Evolutionary conservation across 35 echinoderm and acorn worm genomes (phyloP).

Genomic region (Ophiothrix spiculata): DNA sequence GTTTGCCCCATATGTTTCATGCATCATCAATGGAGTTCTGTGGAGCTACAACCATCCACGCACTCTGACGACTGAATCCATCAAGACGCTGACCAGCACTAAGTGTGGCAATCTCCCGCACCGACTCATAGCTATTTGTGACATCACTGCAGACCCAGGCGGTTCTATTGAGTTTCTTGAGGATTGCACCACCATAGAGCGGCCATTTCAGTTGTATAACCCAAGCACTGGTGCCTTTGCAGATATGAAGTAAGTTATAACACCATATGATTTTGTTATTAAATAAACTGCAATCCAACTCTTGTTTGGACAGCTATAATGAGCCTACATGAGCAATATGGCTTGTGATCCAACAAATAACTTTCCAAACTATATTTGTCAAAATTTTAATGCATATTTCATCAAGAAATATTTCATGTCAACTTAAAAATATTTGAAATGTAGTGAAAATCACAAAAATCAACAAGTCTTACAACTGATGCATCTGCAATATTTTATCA

Average conservation of each 20-base stretch:
- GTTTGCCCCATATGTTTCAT: constrained; percentile 91
- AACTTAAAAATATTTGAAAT: too few relatives aligned
- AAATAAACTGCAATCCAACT: too few relatives aligned
- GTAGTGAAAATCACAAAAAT: too few relatives aligned
- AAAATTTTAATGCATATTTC: too few relatives aligned
- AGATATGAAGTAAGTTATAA: neutral
- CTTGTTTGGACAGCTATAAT: too few relatives aligned
- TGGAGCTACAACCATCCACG: constrained; percentile 88
- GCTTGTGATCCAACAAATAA: too few relatives aligned
- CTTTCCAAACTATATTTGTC: too few relatives aligned
- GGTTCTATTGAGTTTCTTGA: constrained; percentile 91
- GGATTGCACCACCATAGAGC: constrained; percentile 83
- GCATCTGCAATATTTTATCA: too few relatives aligned
- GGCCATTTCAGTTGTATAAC: constrained; percentile 83
- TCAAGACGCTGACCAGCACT: constrained; percentile 67
- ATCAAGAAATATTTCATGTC: too few relatives aligned
- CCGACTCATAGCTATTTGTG: constrained; percentile 87
- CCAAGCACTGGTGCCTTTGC: constrained; percentile 18
- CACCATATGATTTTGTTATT: too few relatives aligned
- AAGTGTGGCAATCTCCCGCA: constrained; percentile 69
- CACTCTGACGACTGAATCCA: constrained; percentile 79
- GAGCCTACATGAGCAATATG: too few relatives aligned
- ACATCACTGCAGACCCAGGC: constrained; percentile 90
- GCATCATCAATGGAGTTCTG: constrained; percentile 93
- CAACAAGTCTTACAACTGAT: too few relatives aligned